These are phyloP conservation scores for Drosophila sechellia DNA, from an alignment of 1,140 invertebrate genomes.

Conservation along the genomic window DNA sequence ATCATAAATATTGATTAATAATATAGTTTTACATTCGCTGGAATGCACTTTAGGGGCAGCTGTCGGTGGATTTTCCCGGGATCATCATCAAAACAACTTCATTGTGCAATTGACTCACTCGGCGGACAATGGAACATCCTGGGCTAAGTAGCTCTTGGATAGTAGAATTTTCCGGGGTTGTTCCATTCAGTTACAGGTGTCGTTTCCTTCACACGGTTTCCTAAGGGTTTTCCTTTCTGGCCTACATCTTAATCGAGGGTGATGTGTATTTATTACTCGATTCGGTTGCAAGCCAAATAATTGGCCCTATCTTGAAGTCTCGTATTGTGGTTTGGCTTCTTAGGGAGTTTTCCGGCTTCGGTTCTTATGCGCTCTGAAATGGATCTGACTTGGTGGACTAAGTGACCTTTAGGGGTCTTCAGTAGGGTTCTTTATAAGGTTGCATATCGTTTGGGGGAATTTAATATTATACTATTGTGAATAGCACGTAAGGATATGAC, in stretches of 20 bases:
- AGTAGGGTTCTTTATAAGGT: not conserved
- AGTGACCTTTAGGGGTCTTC: not conserved
- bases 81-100: conserved; percentile 76
- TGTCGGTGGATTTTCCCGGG: conserved; percentile 40
- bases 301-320: conserved; percentile 36
- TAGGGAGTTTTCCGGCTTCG: conserved; percentile 36
- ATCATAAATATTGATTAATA: conserved; percentile 82
- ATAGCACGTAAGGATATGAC: no score
- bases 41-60: conserved; percentile 48
- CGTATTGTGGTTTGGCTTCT: conserved; percentile 25
- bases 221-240: conserved; percentile 51
- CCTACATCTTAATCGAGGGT: conserved; percentile 44
- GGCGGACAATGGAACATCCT: conserved; percentile 35
- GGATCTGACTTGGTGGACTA: conserved; percentile 9
- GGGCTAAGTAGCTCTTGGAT: conserved; percentile 47
- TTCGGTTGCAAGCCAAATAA: conserved; percentile 43
- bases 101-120: conserved; percentile 64
- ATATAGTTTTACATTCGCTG: conserved; percentile 70
- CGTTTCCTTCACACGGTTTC: conserved; percentile 59
- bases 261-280: conserved; percentile 43
- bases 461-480: not conserved
- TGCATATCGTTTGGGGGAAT: not conserved
- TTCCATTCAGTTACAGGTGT: conserved; percentile 62
- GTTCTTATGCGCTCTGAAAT: conserved; percentile 24
- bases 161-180: conserved; percentile 26